These are phyloP conservation scores for Sminthurinus aureus DNA, from an alignment of 2,888 invertebrate species.

Conservation along the genomic window DNA sequence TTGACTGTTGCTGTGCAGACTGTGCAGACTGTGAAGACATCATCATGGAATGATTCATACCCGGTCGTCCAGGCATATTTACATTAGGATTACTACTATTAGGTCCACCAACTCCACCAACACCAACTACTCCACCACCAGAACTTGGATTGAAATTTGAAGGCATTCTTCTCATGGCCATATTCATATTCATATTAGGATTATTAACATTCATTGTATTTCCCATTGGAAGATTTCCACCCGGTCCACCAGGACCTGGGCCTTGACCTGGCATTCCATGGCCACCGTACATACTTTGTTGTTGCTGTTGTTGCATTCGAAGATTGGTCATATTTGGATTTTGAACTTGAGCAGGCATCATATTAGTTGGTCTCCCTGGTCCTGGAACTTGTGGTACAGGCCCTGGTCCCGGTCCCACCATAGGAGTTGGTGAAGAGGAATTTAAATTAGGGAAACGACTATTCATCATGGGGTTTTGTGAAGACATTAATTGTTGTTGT, in stretches of 20 bases:
- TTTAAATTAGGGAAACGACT: constrained; percentile 27
- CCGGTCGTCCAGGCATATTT: constrained; percentile 2
- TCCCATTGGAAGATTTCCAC: constrained; percentile 31
- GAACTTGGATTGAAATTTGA: constrained; percentile 28
- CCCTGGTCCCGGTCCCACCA: too few species aligned
- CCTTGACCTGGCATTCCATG: not conserved
- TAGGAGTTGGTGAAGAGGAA: constrained; percentile 17
- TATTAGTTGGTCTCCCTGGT: constrained; percentile 39
- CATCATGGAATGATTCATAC: constrained; percentile 44
- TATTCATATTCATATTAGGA: constrained; percentile 23
- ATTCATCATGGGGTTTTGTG: constrained; percentile 34
- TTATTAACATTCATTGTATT: constrained; percentile 31
- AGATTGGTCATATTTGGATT: constrained; percentile 42
- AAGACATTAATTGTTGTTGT: constrained; percentile 38
- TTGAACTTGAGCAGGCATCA: constrained; percentile 22
- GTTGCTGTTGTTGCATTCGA: constrained; percentile 38
- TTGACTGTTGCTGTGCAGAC: constrained; percentile 41
- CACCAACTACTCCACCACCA: constrained; percentile 34
- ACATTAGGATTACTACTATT: constrained; percentile 2
- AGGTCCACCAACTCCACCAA: constrained; percentile 34
- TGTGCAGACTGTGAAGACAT: constrained; percentile 15
- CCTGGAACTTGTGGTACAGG: constrained; percentile 17
- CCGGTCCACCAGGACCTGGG: constrained; percentile 6
- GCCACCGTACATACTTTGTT: constrained; percentile 22
- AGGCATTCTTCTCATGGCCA: constrained; percentile 26